Base-by-base conservation (phyloP, 2,888 invertebrate genomes). In the Uropetala carovei region DNA sequence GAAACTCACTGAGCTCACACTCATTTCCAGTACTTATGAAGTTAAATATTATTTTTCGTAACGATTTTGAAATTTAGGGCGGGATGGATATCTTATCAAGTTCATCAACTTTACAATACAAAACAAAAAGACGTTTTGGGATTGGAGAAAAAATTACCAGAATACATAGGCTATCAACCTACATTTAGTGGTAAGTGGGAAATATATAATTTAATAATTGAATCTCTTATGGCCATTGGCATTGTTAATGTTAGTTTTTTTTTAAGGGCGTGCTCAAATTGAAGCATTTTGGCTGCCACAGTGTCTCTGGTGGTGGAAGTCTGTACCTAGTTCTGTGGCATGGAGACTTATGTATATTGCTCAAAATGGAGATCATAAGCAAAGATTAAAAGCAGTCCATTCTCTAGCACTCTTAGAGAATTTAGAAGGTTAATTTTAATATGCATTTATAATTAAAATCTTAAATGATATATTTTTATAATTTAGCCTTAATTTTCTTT, bases 261-360 rank as follows among this genome's bases (percentile, higher is more conserved):
- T 84, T 59, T 27, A 84, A 57, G 59, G 92, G 14, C 59, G 92
- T 56, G 64, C 85, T 56, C 81, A 92, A 64, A 59, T 64, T 58
- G 57, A 85, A 75, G 30, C 22, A 7, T 27, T 92, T 30, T 75
- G 91, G 92, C 57, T 92, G 68, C 92, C 92, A 86, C 60, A 82
- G 59, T 57, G 85, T 92, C 56, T 43, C 59, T 59, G 56, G 18
- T 96, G 96, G 95, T 97, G 97, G 97, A 97, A 97, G 94, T 95
- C 96, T 18, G 95, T 97, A 22, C 96, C 96, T 94, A 96, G 96
- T 94, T 96, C 96, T 10, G 94, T 97, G n/a, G 97, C 97, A 0
- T 97, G 97, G 95, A 96, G 96, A 93, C 95, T 97, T 59, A 94
- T 97, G 22, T 96, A 96, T 94, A 95, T 97, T 92, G 97, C 97